Evolutionary conservation across 2,113 vertebrate species (phyloP).

Genomic region (Solea solea): DNA sequence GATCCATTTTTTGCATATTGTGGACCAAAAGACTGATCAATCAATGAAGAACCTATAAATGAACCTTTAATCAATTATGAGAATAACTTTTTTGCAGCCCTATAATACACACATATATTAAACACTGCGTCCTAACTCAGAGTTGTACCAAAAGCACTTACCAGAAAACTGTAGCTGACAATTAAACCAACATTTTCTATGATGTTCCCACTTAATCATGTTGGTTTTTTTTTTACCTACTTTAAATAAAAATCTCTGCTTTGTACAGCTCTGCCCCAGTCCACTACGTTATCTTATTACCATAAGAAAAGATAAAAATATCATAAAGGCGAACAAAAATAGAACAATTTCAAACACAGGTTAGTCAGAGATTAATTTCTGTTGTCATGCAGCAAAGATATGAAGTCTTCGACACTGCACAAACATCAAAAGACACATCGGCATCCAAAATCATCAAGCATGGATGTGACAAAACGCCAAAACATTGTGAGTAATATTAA

Average conservation of each 20-base stretch:
- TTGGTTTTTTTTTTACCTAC: background rate
- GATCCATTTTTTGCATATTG: too few species aligned
- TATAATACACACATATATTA: too few species aligned
- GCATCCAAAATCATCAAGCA: slow-evolving; percentile 13
- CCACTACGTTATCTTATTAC: slow-evolving; percentile 11
- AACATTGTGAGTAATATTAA: background rate
- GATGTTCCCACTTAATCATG: background rate
- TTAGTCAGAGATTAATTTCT: slow-evolving; percentile 1
- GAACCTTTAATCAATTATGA: too few species aligned
- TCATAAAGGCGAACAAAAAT: slow-evolving; percentile 34
- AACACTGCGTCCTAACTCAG: too few species aligned
- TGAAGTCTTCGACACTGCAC: slow-evolving; percentile 27
- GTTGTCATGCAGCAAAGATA: slow-evolving; percentile 23
- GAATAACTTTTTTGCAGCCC: too few species aligned
- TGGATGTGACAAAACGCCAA: background rate
- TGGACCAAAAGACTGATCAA: too few species aligned
- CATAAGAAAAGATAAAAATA: slow-evolving; percentile 38
- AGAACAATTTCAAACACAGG: slow-evolving; percentile 21
- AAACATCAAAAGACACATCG: slow-evolving; percentile 1
- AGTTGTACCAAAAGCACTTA: too few species aligned
- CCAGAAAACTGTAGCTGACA: too few species aligned
- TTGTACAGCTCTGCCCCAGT: slow-evolving; percentile 4
- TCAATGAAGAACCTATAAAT: too few species aligned
- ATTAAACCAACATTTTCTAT: too few species aligned
- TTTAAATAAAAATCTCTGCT: background rate